Evolutionary conservation across 2,113 vertebrate species (phyloP).

Genomic region (Otus sunia): DNA sequence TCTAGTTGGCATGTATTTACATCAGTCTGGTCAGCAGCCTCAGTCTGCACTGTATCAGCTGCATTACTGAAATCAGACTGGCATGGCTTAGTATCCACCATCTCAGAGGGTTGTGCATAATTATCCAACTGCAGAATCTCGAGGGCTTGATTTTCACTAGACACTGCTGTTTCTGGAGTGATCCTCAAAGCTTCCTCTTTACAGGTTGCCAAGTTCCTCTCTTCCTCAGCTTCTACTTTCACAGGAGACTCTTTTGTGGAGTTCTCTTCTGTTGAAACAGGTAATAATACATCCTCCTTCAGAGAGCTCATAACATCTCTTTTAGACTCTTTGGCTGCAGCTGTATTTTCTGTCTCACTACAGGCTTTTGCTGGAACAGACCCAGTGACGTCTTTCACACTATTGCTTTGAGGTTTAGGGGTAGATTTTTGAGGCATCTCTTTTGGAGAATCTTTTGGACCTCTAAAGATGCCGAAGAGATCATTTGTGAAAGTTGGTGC

Average conservation of each 20-base stretch:
- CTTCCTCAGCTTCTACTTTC: neutral
- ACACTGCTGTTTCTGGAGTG: neutral
- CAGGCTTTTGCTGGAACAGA: neutral
- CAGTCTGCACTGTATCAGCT: neutral
- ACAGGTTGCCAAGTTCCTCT: neutral
- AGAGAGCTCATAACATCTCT: neutral
- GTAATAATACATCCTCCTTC: neutral
- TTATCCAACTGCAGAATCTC: neutral
- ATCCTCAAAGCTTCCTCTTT: neutral
- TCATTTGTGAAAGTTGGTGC: slow-evolving; percentile 77
- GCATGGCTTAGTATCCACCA: neutral
- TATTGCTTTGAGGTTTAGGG: slow-evolving; percentile 25
- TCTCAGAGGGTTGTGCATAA: neutral
- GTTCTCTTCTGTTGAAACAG: neutral
- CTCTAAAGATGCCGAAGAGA: slow-evolving; percentile 84
- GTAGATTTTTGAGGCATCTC: slow-evolving; percentile 21
- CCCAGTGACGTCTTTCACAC: neutral
- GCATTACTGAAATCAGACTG: slow-evolving; percentile 12
- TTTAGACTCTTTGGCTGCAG: neutral
- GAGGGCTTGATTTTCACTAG: neutral
- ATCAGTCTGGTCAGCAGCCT: neutral
- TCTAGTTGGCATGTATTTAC: neutral
- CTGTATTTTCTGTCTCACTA: neutral
- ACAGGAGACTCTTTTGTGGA: neutral
- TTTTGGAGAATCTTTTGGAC: slow-evolving; percentile 66